Evolutionary conservation across 35 echinoderm and acorn worm species (phyloP).

Genomic region (Lytechinus pictus): DNA sequence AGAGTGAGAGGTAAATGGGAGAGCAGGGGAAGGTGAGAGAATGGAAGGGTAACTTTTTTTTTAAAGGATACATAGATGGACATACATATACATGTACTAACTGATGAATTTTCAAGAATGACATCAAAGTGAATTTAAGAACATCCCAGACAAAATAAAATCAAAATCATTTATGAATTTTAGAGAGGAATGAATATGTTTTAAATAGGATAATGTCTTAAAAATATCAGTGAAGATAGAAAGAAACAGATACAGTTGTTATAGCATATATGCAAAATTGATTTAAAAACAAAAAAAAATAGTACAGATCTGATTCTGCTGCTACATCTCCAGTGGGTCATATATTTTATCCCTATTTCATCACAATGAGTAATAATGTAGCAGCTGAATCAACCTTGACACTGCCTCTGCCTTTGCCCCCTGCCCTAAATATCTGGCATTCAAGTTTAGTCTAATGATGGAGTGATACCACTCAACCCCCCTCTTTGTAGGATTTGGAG

Average conservation of each 20-base stretch:
- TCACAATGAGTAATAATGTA: background rate
- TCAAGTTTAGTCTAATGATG: background rate
- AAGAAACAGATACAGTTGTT: background rate
- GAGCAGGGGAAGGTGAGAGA: background rate
- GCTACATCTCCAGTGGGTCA: background rate
- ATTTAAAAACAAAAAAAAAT: no score
- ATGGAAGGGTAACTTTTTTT: background rate
- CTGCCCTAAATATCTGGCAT: conserved; percentile 6
- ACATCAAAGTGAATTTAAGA: background rate
- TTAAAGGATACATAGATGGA: background rate
- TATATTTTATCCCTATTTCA: background rate
- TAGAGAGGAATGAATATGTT: no score
- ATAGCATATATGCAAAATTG: no score
- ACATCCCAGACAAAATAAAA: background rate
- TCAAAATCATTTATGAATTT: no score
- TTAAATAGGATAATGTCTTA: background rate
- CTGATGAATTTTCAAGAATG: background rate
- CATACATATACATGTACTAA: no score
- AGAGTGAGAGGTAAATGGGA: background rate
- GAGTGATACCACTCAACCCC: background rate
- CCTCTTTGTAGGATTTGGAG: background rate
- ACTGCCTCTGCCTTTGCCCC: background rate
- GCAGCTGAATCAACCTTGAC: background rate
- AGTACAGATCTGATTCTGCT: background rate
- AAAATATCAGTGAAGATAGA: background rate